Percentiles rank a stretch among this genome's conserved stretches.
phyloP scores from a whole-genome alignment of 2,113 vertebrate genomes.

The Eptesicus fuscus region DNA sequence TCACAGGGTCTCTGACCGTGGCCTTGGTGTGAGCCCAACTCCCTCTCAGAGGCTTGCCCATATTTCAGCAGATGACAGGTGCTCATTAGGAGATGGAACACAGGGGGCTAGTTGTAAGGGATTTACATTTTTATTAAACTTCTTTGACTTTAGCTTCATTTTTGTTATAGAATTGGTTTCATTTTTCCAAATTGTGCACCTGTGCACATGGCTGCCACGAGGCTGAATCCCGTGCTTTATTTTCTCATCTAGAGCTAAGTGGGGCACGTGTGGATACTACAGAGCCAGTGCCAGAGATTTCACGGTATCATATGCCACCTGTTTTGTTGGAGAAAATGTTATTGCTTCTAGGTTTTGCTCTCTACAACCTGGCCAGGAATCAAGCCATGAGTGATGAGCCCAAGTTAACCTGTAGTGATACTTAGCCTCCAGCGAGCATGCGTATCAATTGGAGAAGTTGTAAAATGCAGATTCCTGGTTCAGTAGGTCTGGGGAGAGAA shows the following conservation, averaged over 20 bases:
- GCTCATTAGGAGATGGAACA: slow-evolving; percentile 51
- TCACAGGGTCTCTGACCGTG: not conserved
- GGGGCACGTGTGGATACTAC: not conserved
- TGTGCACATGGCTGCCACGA: slow-evolving; percentile 31
- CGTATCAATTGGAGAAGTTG: not conserved
- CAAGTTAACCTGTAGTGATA: not conserved
- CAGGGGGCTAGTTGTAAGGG: not conserved
- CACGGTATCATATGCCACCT: not conserved
- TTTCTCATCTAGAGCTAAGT: slow-evolving; percentile 48
- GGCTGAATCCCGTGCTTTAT: slow-evolving; percentile 35
- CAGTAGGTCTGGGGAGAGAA: not conserved
- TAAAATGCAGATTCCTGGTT: not conserved
- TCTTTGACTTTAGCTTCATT: slow-evolving; percentile 49
- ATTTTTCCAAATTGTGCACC: slow-evolving; percentile 65
- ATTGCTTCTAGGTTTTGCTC: not conserved
- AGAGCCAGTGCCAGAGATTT: not conserved
- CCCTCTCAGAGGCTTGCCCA: not conserved
- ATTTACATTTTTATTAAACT: slow-evolving; percentile 75
- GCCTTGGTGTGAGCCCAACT: slow-evolving; percentile 3
- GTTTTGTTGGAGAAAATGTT: slow-evolving; percentile 36
- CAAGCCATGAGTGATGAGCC: not conserved
- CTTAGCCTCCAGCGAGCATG: not conserved
- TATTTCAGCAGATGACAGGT: slow-evolving; percentile 60
- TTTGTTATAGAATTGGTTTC: slow-evolving; percentile 49
- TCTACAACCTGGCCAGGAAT: not conserved